phyloP scores from a whole-genome alignment of 2,113 vertebrate species.

The Syrrhaptes paradoxus region DNA sequence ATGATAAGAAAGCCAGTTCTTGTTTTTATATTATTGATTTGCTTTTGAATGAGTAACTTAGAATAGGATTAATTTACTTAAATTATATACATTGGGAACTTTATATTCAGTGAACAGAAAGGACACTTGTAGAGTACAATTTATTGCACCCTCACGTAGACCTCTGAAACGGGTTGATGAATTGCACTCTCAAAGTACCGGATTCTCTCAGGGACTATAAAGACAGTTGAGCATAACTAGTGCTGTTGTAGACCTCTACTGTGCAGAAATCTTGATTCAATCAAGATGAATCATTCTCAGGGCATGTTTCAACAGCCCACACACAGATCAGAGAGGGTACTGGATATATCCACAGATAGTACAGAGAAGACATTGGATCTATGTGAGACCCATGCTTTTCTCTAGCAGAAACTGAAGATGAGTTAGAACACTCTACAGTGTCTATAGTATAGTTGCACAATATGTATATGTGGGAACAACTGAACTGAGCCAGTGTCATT shows the following conservation, averaged over 20 bases:
- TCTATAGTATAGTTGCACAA: neutral
- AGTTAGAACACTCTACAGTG: neutral
- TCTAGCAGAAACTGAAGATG: neutral
- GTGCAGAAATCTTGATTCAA: neutral
- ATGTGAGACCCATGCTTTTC: neutral
- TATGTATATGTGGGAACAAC: neutral
- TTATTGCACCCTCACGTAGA: neutral
- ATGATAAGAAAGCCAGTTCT: neutral
- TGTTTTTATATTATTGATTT: neutral
- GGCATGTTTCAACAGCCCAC: neutral
- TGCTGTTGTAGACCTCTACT: neutral
- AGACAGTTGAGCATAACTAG: neutral
- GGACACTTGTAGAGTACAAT: neutral
- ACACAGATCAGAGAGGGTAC: neutral
- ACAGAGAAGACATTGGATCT: neutral
- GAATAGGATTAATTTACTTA: neutral
- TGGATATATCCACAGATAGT: neutral
- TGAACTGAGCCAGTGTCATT: neutral
- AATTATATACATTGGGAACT: neutral
- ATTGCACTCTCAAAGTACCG: neutral
- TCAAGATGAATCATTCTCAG: neutral
- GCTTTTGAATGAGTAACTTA: neutral
- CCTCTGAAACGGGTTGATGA: neutral
- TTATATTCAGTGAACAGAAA: neutral
- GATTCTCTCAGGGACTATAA: neutral